Conservation (phyloP, 2,113 vertebrate genomes). For the Triplophysa rosa region DNA sequence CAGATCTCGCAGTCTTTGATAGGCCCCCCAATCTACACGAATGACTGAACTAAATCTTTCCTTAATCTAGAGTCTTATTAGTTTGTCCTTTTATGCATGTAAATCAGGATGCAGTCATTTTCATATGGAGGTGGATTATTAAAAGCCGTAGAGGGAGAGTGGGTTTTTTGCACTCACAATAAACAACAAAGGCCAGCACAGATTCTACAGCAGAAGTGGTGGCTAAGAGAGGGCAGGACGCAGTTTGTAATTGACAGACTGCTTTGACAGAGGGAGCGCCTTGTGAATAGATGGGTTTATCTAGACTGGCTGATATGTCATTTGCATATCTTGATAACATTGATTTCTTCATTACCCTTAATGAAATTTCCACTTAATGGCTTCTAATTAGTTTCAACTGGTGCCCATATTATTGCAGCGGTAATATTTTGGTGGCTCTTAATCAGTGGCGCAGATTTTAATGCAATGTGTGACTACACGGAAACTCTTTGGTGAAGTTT, state of each 20-base stretch:
- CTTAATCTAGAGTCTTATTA: conserved; percentile 88
- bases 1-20: conserved; percentile 88
- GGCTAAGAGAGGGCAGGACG: conserved; percentile 57
- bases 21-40: conserved; percentile 82
- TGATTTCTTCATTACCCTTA: conserved; percentile 78
- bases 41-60: conserved; percentile 89
- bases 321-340: conserved; percentile 80
- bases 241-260: conserved; percentile 64
- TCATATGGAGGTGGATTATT: conserved; percentile 82
- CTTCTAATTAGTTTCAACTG: conserved; percentile 77
- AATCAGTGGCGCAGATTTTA: conserved; percentile 61
- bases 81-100: conserved; percentile 82
- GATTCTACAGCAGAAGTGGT: conserved; percentile 57
- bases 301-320: conserved; percentile 66
- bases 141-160: conserved; percentile 63
- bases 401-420: conserved; percentile 66
- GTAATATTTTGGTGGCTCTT: conserved; percentile 60
- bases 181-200: conserved; percentile 57
- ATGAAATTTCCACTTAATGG: conserved; percentile 78
- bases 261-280: conserved; percentile 51
- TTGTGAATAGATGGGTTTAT: conserved; percentile 68
- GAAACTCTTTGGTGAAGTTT: conserved; percentile 28
- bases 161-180: conserved; percentile 59
- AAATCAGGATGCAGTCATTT: conserved; percentile 82
- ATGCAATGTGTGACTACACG: conserved; percentile 42